Evolutionary conservation across 2,113 vertebrate genomes (phyloP), one percentile per base, ranked within the genome.

Genomic region (Pseudonaja textilis): DNA sequence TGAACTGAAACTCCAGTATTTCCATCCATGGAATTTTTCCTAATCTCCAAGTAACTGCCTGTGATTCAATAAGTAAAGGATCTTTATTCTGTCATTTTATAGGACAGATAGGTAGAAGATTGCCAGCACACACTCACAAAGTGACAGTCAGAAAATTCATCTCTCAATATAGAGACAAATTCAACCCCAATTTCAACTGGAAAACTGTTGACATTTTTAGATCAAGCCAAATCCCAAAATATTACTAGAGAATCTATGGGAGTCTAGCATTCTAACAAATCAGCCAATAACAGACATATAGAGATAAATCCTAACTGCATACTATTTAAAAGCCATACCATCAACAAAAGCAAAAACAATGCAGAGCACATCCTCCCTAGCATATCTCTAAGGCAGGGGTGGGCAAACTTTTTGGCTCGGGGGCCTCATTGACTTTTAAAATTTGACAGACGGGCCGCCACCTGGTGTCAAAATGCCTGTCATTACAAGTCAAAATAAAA

Each of bases 1-100:
- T 23, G 56, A 23, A 57, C 22, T 57, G 56, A 57, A 57, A 57
- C 56, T 23, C 56, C 22, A 59, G 86, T 50, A 47, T 56, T 56
- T 56, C 55, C 55, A 56, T 56, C 55, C 55, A 56, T 22, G 50
- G 50, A 52, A 52, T 52, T 11, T 52, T 52, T 52, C 50, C 50
- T 52, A 52, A 52, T 52, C 11, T 52, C 50, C 50, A 52, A 57
- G 87, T 50, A 47, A 50, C 89, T 86, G 92, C 52, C 9, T 93
- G 3, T 89, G 95, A 93, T 93, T 90, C 45, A 93, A 87, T 94
- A 89, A 96, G 47, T 93, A 89, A 97, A 96, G 92, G 25, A 89
- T 61, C 25, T 57, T 56, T 56, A 56, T 56, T 11, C n/a, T 34
- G 29, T n/a, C 64, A 34, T 34, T 69, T n/a, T 69, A 14, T 18